These are phyloP conservation scores for Macaca fascicularis DNA, from an alignment of 2,113 vertebrate genomes.

Conservation along the genomic window T2T-MFA8v1.1 NC_088391.1:86829001-86829500, in stretches of 20 bases:
- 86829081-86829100: neutral
- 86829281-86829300: conserved; percentile 18
- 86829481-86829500: conserved; percentile 88
- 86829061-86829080: neutral
- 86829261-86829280: neutral
- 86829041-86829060: neutral
- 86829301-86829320: neutral
- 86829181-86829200: neutral
- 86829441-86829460: conserved; percentile 91
- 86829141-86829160: neutral
- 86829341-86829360: neutral
- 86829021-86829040: neutral
- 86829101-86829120: neutral
- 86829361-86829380: neutral
- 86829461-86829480: conserved; percentile 85
- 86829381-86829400: neutral
- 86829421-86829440: conserved; percentile 79
- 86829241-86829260: neutral
- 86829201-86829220: neutral
- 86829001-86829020: neutral
- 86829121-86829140: neutral
- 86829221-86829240: neutral
- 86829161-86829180: neutral
- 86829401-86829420: neutral
- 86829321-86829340: neutral